phyloP scores from a whole-genome alignment of 2,888 invertebrate genomes.

The Cryptus armator region DNA sequence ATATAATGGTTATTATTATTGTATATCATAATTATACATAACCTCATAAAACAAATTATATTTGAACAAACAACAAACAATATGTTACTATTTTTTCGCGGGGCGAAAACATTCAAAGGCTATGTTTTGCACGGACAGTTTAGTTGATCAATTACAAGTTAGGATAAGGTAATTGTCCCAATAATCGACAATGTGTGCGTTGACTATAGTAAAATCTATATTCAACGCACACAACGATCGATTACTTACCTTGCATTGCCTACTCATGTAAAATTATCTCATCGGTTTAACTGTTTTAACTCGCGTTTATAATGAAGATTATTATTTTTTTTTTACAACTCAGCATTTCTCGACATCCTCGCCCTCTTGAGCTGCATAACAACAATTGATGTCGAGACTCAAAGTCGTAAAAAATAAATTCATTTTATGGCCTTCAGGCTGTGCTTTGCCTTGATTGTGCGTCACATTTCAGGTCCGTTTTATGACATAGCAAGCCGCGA shows the following conservation, averaged over 20 bases:
- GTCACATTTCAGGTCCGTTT: constrained; percentile 40
- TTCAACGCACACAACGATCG: too few species aligned
- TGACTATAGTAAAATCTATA: too few species aligned
- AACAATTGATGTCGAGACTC: constrained; percentile 13
- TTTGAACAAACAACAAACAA: too few species aligned
- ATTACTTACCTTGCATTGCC: background rate
- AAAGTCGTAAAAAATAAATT: constrained; percentile 55
- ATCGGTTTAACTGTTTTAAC: background rate
- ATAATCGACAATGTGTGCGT: too few species aligned
- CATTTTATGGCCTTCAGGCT: constrained; percentile 6
- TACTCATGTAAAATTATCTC: background rate
- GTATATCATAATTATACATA: too few species aligned
- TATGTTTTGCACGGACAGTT: too few species aligned
- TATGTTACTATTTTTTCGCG: too few species aligned
- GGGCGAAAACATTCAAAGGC: too few species aligned
- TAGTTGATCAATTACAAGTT: too few species aligned
- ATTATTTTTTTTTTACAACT: background rate
- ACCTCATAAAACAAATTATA: too few species aligned
- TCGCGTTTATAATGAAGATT: background rate
- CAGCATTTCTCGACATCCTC: background rate
- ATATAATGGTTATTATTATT: too few species aligned
- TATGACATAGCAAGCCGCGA: constrained; percentile 25
- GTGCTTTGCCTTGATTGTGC: background rate
- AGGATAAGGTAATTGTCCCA: too few species aligned
- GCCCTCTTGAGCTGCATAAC: constrained; percentile 8